Evolutionary conservation across 2,797 vertebrate genomes (phyloP), one percentile per base, ranked within the genome.

Genomic region (Kryptolebias ocellatus): DNA sequence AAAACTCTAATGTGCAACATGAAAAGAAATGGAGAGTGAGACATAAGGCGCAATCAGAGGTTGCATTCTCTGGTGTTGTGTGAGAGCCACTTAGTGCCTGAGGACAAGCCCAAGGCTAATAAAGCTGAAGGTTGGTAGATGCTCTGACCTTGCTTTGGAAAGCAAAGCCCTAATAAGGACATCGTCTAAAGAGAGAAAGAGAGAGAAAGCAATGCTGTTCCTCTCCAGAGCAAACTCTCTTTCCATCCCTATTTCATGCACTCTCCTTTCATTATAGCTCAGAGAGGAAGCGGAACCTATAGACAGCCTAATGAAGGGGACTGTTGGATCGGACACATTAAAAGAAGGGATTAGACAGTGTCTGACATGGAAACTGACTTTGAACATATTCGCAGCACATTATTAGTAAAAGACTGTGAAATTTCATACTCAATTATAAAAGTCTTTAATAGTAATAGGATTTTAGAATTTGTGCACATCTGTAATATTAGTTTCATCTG

Each of bases 101-200:
- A 90, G 86, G 89, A 91, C 87, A 89, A 84, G 87, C 91, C 87
- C 80, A 84, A 58, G 89, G 89, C 89, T 90, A 90, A 90, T 90
- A 89, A 89, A 82, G 81, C 89, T 85, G 84, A 88, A 91, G 91
- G 89, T 89, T 90, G 83, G 81, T 83, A 72, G 87, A 87, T 24
- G 82, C 83, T 83, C 74, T 90, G 85, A 91, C 90, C 91, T 92
- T 91, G 86, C 83, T 87, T 89, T 87, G 81, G 85, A 85, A 88
- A 87, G 87, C 76, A 83, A 79, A 89, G 72, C 83, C 84, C 77
- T 91, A 93, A 91, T 90, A 90, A 92, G 89, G 91, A 91, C 91
- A 89, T 74, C 60, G 83, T 86, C 83, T 76, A 74, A 79, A 86
- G 72, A 85, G 73, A 70, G 55, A 73, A 56, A 49, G 52, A 49